phyloP scores from a whole-genome alignment of 2,113 vertebrate species.

The Talpa occidentalis region DNA sequence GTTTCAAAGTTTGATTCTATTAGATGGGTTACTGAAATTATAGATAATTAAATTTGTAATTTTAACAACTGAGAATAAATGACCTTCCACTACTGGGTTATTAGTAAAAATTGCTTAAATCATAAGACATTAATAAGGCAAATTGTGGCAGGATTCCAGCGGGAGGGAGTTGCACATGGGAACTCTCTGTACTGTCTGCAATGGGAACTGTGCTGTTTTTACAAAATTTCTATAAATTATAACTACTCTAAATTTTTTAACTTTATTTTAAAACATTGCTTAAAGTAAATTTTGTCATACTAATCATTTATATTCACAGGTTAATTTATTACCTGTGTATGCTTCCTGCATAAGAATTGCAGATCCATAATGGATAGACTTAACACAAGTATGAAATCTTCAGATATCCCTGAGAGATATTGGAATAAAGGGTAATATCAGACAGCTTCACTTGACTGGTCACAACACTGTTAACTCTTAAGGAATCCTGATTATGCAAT shows the following conservation, averaged over 20 bases:
- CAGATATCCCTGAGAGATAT: neutral
- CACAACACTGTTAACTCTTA: no score
- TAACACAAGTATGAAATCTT: neutral
- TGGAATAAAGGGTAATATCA: no score
- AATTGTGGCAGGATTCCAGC: neutral
- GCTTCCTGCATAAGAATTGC: neutral
- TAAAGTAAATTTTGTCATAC: neutral
- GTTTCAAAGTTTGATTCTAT: slow-evolving; percentile 37
- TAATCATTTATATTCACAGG: neutral
- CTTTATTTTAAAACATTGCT: neutral
- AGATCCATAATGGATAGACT: neutral
- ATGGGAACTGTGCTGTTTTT: neutral
- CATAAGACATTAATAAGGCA: neutral
- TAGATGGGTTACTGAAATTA: slow-evolving; percentile 33
- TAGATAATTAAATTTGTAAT: slow-evolving; percentile 23
- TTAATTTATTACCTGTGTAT: neutral
- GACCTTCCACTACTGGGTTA: neutral
- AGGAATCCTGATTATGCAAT: neutral
- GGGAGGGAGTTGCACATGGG: neutral
- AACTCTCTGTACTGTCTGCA: neutral
- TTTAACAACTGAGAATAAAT: slow-evolving; percentile 22
- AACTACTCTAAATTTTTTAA: neutral
- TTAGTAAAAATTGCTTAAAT: slow-evolving; percentile 3
- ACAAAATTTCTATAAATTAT: neutral
- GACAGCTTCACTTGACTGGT: neutral